A percentile compares a stretch with the other conserved stretches of the same genome.
Evolutionary conservation across 2,797 vertebrate species (phyloP).

Genomic region (Brotula barbata): DNA sequence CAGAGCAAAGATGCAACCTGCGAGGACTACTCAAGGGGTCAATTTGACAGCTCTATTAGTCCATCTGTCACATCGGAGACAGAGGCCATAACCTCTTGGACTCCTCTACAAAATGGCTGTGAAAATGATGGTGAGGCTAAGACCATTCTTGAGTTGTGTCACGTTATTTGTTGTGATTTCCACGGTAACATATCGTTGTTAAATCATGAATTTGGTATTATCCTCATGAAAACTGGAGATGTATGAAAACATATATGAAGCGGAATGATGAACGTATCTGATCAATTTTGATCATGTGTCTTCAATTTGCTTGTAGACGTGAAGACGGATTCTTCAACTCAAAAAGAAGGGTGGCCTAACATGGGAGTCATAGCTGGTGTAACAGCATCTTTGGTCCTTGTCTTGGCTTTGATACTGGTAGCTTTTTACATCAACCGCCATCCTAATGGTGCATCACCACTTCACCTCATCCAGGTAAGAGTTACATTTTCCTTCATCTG

Average conservation of each 20-base stretch:
- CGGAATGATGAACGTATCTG: background rate
- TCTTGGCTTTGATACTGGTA: slow-evolving; percentile 81
- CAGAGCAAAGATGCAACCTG: slow-evolving; percentile 83
- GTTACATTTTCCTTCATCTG: background rate
- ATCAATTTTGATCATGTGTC: background rate
- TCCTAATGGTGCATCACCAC: slow-evolving; percentile 79
- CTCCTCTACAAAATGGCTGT: slow-evolving; percentile 70
- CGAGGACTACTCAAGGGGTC: slow-evolving; percentile 77
- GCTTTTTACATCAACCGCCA: slow-evolving; percentile 87
- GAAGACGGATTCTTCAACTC: slow-evolving; percentile 62
- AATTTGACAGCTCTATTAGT: slow-evolving; percentile 60
- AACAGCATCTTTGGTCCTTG: slow-evolving; percentile 81
- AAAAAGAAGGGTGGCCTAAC: slow-evolving; percentile 69
- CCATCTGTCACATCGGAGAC: slow-evolving; percentile 51
- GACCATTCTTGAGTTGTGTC: background rate
- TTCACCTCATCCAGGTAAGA: slow-evolving; percentile 80
- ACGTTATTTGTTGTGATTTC: background rate
- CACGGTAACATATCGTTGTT: too few species aligned
- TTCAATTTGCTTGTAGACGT: slow-evolving; percentile 50
- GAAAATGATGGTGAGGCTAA: slow-evolving; percentile 79
- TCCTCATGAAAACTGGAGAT: too few species aligned
- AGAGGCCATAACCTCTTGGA: slow-evolving; percentile 63
- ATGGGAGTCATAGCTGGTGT: slow-evolving; percentile 84
- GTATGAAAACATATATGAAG: background rate
- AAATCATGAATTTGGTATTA: too few species aligned